phyloP scores from a whole-genome alignment of 2,888 invertebrate genomes.

The Rhingia campestris region DNA sequence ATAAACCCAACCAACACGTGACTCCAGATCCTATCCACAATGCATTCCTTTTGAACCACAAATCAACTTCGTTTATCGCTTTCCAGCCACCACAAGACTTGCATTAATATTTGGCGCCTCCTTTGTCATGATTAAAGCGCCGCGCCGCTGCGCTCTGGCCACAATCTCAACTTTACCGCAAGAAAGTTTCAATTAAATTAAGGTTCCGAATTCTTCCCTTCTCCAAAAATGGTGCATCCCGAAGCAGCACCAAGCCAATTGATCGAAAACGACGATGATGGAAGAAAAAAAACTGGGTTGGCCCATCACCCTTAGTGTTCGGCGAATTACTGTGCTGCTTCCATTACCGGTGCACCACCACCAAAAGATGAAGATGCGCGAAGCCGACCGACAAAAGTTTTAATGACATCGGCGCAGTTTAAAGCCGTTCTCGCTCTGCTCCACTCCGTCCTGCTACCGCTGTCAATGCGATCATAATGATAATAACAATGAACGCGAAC shows the following conservation, averaged over 20 bases:
- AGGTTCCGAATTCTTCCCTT: slow-evolving; percentile 28
- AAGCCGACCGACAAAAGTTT: slow-evolving; percentile 52
- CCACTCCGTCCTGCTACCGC: slow-evolving; percentile 2
- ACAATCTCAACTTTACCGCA: slow-evolving; percentile 38
- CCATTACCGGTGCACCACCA: slow-evolving; percentile 14
- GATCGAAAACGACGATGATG: background rate
- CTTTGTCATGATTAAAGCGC: slow-evolving; percentile 68
- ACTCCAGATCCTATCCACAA: too few species aligned
- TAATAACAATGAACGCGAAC: slow-evolving; percentile 51
- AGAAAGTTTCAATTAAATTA: slow-evolving; percentile 61
- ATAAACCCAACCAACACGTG: too few species aligned
- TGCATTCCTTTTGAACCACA: background rate
- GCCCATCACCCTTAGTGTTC: slow-evolving; percentile 70
- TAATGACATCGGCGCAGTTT: slow-evolving; percentile 65
- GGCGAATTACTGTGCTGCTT: slow-evolving; percentile 50
- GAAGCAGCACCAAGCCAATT: background rate
- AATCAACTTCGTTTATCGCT: slow-evolving; percentile 42
- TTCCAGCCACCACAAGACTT: slow-evolving; percentile 26
- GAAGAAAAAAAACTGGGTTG: slow-evolving; percentile 40
- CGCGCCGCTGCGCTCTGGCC: slow-evolving; percentile 13
- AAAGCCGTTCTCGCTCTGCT: slow-evolving; percentile 20
- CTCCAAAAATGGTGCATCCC: slow-evolving; percentile 12
- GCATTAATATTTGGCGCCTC: slow-evolving; percentile 66
- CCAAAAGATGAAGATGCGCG: slow-evolving; percentile 17
- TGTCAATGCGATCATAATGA: slow-evolving; percentile 36